phyloP scores from a whole-genome alignment of 2,113 vertebrate species.

The Barbus barbus region DNA sequence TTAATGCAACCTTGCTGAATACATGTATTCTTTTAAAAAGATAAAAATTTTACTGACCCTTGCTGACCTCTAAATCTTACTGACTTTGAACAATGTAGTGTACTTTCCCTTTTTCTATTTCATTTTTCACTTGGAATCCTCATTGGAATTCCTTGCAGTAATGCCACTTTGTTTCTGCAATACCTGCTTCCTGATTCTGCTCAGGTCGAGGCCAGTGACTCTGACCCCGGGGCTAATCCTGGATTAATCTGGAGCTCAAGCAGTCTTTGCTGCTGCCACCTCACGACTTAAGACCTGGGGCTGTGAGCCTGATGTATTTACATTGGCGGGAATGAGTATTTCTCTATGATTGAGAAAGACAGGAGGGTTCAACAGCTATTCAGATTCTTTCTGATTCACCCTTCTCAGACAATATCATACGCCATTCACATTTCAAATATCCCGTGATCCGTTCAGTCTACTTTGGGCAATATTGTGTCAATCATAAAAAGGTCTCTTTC shows the following conservation, averaged over 20 bases:
- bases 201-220: slow-evolving; percentile 68
- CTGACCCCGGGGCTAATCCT: slow-evolving; percentile 76
- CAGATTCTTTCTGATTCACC: not conserved
- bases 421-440: too few species aligned
- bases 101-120: not conserved
- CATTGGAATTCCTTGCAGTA: slow-evolving; percentile 66
- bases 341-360: not conserved
- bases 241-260: slow-evolving; percentile 74
- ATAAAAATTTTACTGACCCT: too few species aligned
- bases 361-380: not conserved
- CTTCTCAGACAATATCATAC: too few species aligned
- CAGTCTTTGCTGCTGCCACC: slow-evolving; percentile 59
- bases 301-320: not conserved
- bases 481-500: slow-evolving; percentile 21
- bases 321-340: not conserved
- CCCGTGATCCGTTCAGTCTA: too few species aligned
- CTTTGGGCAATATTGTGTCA: not conserved
- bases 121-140: slow-evolving; percentile 4
- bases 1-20: not conserved
- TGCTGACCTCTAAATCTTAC: too few species aligned
- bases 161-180: slow-evolving; percentile 69
- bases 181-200: slow-evolving; percentile 71
- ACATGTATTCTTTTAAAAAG: too few species aligned
- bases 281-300: slow-evolving; percentile 59
- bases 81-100: not conserved